Evolutionary conservation across 2,797 vertebrate genomes (phyloP).

Genomic region (Thripadectes ignobilis): DNA sequence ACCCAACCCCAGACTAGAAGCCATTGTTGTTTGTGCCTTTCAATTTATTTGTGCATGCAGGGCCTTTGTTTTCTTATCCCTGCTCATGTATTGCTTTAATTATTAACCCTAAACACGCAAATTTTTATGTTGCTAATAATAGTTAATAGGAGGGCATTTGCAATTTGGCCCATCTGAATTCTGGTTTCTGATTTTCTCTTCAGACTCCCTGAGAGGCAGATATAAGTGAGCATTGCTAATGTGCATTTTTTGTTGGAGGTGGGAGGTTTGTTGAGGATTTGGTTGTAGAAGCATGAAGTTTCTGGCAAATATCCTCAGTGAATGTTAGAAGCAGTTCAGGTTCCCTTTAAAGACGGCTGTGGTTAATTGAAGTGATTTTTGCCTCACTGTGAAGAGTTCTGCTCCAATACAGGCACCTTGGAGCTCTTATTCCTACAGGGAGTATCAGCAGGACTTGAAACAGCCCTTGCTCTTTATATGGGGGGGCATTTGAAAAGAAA

Average conservation of each 20-base stretch:
- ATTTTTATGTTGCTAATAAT: background rate
- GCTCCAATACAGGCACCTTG: background rate
- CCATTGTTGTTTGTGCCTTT: constrained; percentile 18
- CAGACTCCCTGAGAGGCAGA: background rate
- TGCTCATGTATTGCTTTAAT: background rate
- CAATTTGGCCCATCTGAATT: background rate
- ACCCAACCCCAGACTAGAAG: constrained; percentile 8
- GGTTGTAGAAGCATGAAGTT: background rate
- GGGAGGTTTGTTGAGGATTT: background rate
- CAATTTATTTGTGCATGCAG: background rate
- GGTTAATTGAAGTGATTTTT: background rate
- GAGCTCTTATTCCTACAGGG: background rate
- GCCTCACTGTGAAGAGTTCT: background rate
- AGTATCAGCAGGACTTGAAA: background rate
- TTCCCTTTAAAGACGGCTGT: background rate
- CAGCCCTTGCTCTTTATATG: background rate
- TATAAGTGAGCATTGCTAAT: accelerated
- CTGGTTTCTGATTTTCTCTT: background rate
- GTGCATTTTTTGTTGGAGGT: background rate
- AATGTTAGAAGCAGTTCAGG: background rate
- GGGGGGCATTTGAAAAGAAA: background rate
- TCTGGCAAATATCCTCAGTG: background rate
- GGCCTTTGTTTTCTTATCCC: background rate
- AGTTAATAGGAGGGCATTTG: background rate
- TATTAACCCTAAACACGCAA: constrained; percentile 27